A percentile compares a stretch with the other conserved stretches of the same genome.
These are phyloP conservation scores for Apodemia zela DNA, from an alignment of 2,888 invertebrate species.

Conservation along the genomic window DNA sequence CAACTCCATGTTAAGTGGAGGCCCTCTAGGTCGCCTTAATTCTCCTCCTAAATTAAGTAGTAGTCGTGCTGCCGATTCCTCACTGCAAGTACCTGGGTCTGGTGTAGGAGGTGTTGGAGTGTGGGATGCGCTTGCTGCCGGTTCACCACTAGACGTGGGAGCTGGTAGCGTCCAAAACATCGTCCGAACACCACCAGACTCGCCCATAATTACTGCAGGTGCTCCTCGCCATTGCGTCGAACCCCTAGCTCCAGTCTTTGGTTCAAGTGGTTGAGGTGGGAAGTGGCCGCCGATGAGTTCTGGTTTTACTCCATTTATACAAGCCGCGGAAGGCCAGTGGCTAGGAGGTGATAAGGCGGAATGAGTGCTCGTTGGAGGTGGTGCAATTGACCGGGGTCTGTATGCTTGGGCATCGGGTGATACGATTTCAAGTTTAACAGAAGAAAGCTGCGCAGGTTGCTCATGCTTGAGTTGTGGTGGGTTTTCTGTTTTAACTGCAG, in stretches of 20 bases:
- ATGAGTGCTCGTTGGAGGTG: conserved; percentile 69
- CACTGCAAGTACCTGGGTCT: conserved; percentile 74
- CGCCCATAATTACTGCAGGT: conserved; percentile 95
- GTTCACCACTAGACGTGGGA: conserved; percentile 73
- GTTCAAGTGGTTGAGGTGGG: conserved; percentile 68
- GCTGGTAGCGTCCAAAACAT: conserved; percentile 85
- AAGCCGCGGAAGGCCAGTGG: conserved; percentile 81
- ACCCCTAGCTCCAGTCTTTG: conserved; percentile 59
- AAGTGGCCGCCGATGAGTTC: conserved; percentile 86
- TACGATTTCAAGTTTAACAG: conserved; percentile 67
- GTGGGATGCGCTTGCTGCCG: conserved; percentile 73
- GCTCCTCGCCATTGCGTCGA: conserved; percentile 81
- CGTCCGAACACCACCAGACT: conserved; percentile 91
- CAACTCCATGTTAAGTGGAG: conserved; percentile 93
- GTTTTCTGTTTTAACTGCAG: conserved; percentile 55
- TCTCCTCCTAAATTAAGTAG: conserved; percentile 88
- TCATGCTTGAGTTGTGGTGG: conserved; percentile 53
- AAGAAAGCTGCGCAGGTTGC: conserved; percentile 58
- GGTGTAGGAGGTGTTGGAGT: conserved; percentile 78
- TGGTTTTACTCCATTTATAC: conserved; percentile 90
- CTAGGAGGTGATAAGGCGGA: conserved; percentile 53
- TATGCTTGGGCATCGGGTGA: conserved; percentile 57
- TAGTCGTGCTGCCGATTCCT: conserved; percentile 85
- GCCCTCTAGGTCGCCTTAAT: conserved; percentile 81
- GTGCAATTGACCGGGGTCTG: conserved; percentile 59